Base-by-base conservation (phyloP, 2,797 vertebrate species). In the Huso huso region DNA sequence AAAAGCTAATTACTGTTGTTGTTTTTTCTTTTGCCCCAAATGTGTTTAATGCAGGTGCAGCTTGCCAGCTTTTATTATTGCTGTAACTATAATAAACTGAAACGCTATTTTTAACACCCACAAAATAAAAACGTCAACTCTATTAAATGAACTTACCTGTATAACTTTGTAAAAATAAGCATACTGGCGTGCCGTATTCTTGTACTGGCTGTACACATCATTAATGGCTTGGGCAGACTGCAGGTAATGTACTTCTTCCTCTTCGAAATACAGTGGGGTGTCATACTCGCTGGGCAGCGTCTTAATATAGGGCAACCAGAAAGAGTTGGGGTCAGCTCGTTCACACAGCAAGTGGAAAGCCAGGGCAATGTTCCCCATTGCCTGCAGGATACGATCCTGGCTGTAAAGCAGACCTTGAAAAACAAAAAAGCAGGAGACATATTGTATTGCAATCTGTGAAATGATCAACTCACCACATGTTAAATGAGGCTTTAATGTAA, bases 81-180 rank as follows among this genome's bases (percentile, higher is more conserved):
- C 23, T 37, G 23, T 37, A 37, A 37, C 23, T 37, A 37, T 37
- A 37, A 37, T 4, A 37, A 37, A 37, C 23, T 3, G 23, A 37
- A 18, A 18, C 15, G 15, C 15, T 18, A 18, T 18, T 18, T 18
- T 18, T 1, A 37, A 37, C 23, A 37, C 23, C 23, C 23, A 37
- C 23, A 37, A 37, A 37, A 37, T 37, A 4, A 37, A 37, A 37
- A 37, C 23, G 23, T 37, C 23, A 37, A 4, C 23, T 37, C 23
- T 37, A 37, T 37, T 37, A 37, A 37, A 37, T 37, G 7, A 2
- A 67, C 89, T 77, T 80, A 99, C 96, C 88, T 98, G 95, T 62
- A 98, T 84, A 74, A 99, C 91, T 80, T 93, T 98, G 86, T 96
- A 99, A 89, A 99, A 99, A 82, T 99, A 99, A 6, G 97, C 95